Conservation (phyloP, 2,888 invertebrate species). For the Folsomia manolachei region DNA sequence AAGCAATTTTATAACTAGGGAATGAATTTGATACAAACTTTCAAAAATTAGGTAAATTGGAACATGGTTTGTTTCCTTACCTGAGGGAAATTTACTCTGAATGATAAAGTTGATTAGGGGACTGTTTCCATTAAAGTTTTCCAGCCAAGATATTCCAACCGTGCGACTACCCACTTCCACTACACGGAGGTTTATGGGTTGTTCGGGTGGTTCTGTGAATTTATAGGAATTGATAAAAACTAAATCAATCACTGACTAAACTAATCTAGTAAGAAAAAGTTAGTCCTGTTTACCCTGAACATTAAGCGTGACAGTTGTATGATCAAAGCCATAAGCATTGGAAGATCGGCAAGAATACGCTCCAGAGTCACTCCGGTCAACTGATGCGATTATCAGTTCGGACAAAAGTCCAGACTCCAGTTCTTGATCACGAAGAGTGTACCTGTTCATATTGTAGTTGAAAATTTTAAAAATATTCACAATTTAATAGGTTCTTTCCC, state of each 20-base stretch:
- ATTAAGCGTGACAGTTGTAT: slow-evolving; percentile 83
- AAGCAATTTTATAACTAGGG: no score
- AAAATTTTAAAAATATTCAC: neutral
- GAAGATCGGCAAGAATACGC: slow-evolving; percentile 77
- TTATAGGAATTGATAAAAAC: neutral
- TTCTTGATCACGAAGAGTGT: slow-evolving; percentile 72
- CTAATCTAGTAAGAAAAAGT: no score
- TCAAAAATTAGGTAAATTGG: no score
- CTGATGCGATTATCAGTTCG: slow-evolving; percentile 77
- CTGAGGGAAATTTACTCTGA: slow-evolving; percentile 81
- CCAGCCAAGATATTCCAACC: slow-evolving; percentile 83
- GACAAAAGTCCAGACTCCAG: slow-evolving; percentile 79
- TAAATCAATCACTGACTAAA: neutral
- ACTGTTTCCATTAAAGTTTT: slow-evolving; percentile 84
- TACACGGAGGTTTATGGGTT: slow-evolving; percentile 79
- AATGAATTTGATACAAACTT: no score
- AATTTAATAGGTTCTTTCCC: neutral
- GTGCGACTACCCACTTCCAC: slow-evolving; percentile 80
- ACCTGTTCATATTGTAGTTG: slow-evolving; percentile 56
- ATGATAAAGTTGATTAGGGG: slow-evolving; percentile 83
- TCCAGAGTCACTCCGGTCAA: slow-evolving; percentile 83
- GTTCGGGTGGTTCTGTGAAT: slow-evolving; percentile 78
- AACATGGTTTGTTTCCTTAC: slow-evolving; percentile 59
- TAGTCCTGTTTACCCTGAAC: slow-evolving; percentile 68
- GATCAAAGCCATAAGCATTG: slow-evolving; percentile 85